phyloP scores from a whole-genome alignment of 37 sponge, comb jelly and placozoan species.

The Eunapius fragilis region DNA sequence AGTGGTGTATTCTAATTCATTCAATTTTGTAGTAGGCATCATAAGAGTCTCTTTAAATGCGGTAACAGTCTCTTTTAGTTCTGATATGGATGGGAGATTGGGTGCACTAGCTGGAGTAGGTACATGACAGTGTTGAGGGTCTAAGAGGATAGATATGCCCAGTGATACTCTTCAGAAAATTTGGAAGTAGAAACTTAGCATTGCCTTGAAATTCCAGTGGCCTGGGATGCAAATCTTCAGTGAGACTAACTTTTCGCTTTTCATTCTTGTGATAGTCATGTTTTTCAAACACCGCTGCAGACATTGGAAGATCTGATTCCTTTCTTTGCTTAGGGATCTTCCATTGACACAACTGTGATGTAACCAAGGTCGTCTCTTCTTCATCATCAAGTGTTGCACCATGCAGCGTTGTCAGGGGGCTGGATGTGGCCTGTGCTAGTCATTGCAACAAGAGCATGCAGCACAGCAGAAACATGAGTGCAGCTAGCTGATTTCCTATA shows the following conservation, averaged over 20 bases:
- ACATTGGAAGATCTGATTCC: constrained; percentile 24
- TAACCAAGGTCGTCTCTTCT: constrained; percentile 27
- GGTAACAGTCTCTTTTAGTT: constrained; percentile 16
- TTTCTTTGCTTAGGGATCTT: constrained; percentile 33
- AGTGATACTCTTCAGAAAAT: constrained; percentile 8
- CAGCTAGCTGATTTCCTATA: constrained; percentile 42
- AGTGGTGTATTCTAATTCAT: constrained; percentile 45
- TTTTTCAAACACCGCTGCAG: constrained; percentile 41
- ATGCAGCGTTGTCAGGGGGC: too few relatives aligned
- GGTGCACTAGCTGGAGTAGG: too few relatives aligned
- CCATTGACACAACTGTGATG: constrained; percentile 37
- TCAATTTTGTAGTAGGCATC: constrained; percentile 1
- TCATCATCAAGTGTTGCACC: constrained; percentile 3
- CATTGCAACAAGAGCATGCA: constrained; percentile 38
- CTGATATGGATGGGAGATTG: neutral
- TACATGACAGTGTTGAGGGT: neutral
- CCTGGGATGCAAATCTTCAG: constrained; percentile 52
- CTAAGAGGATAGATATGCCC: constrained; percentile 26
- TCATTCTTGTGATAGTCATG: constrained; percentile 45
- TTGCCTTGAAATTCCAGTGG: constrained; percentile 16
- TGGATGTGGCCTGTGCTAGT: neutral
- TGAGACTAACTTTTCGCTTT: constrained; percentile 1
- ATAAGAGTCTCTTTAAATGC: constrained; percentile 40
- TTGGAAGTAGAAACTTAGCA: constrained; percentile 2
- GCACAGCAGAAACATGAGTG: constrained; percentile 51